These are phyloP conservation scores for Myotis yumanensis DNA, from an alignment of 2,113 vertebrate species.

Conservation along the genomic window DNA sequence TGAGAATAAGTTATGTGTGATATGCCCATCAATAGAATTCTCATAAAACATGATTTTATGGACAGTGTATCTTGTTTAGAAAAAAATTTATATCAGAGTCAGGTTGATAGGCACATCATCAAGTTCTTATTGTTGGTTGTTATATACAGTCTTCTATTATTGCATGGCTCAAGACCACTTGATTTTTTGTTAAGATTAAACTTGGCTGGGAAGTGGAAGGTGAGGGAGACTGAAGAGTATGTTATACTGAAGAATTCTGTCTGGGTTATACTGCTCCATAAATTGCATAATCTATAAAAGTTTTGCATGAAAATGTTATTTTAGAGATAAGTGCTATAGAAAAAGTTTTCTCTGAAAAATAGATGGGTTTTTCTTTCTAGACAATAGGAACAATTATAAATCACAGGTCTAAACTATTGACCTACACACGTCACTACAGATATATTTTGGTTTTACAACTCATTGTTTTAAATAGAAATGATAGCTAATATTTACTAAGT, in stretches of 20 bases:
- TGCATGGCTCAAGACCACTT: background rate
- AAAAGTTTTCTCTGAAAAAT: background rate
- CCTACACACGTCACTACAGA: background rate
- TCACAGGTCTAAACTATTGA: background rate
- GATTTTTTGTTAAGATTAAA: constrained; percentile 5
- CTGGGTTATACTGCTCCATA: background rate
- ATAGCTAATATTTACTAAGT: background rate
- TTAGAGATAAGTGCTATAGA: background rate
- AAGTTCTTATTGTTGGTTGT: background rate
- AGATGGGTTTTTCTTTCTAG: background rate
- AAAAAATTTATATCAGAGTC: constrained; percentile 32
- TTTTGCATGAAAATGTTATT: background rate
- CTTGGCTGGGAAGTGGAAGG: background rate
- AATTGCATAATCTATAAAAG: background rate
- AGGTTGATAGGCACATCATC: background rate
- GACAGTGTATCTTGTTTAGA: background rate
- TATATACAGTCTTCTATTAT: background rate
- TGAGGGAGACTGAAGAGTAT: background rate
- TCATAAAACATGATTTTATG: background rate
- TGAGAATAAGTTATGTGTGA: background rate
- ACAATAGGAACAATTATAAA: background rate
- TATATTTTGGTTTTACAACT: background rate
- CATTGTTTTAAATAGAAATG: background rate
- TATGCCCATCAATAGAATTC: background rate
- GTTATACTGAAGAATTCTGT: background rate